A percentile compares a stretch with the other conserved stretches of the same genome.
Evolutionary conservation across 2,888 invertebrate genomes (phyloP).

Genomic region (Meta bourneti): DNA sequence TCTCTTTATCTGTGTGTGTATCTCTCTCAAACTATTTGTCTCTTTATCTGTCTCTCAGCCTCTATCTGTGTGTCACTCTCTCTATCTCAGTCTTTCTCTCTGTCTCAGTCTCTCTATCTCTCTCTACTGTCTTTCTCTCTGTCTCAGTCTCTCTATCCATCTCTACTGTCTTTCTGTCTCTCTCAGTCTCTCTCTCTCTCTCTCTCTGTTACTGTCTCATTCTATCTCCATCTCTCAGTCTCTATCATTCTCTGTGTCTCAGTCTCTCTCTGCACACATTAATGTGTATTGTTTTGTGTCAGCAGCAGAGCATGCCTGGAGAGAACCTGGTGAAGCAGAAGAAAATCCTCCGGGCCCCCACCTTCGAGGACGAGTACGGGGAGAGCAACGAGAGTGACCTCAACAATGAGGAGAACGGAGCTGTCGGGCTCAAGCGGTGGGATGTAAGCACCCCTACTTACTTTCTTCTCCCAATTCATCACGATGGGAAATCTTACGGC

Average conservation of each 20-base stretch:
- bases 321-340: constrained; percentile 77
- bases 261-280: too few relatives aligned
- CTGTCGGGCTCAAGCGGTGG: constrained; percentile 55
- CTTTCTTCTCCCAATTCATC: constrained; percentile 25
- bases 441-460: constrained; percentile 78
- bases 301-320: constrained; percentile 77
- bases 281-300: not conserved
- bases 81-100: not conserved
- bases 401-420: not conserved
- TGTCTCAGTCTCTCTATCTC: not conserved
- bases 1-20: not conserved
- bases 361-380: constrained; percentile 64
- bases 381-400: constrained; percentile 48
- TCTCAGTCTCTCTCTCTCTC: not conserved
- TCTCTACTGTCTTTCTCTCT: not conserved
- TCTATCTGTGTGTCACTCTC: not conserved
- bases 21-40: not conserved
- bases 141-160: too few relatives aligned
- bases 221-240: not conserved
- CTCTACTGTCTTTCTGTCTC: not conserved
- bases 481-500: too few relatives aligned
- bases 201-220: not conserved
- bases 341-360: constrained; percentile 71
- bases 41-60: not conserved
- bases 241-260: too few relatives aligned